Conservation (phyloP, 2,113 vertebrate species). For the Lophura nycthemera region DNA sequence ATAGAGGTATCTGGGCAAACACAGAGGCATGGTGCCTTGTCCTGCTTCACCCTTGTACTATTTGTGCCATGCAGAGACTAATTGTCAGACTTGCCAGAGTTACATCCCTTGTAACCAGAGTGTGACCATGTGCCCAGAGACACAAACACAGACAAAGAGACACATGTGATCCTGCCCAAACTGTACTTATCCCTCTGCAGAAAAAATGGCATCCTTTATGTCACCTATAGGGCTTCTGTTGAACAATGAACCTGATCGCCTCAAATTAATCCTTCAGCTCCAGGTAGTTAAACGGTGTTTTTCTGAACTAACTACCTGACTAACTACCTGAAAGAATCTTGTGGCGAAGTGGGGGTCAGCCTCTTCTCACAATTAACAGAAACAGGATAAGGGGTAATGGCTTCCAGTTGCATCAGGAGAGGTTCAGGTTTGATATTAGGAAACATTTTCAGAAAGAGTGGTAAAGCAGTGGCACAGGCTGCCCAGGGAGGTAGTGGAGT, state of each 20-base stretch:
- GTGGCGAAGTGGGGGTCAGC: no score
- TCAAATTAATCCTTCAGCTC: neutral
- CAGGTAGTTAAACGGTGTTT: neutral
- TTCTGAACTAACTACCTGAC: neutral
- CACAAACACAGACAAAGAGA: neutral
- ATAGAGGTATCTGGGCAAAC: neutral
- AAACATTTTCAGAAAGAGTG: no score
- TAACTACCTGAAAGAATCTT: no score
- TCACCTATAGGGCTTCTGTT: neutral
- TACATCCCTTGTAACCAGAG: neutral
- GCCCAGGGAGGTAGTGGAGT: no score
- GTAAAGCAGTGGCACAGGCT: no score
- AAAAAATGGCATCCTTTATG: neutral
- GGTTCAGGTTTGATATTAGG: no score
- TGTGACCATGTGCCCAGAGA: neutral
- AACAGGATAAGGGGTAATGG: no score
- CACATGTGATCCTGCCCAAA: neutral
- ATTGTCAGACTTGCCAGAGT: neutral
- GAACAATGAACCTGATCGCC: neutral
- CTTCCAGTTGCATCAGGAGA: no score
- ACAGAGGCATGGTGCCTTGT: neutral
- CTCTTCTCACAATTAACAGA: no score
- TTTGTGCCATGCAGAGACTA: rapidly evolving
- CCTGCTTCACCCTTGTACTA: neutral
- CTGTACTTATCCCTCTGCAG: neutral